These are phyloP conservation scores for Nannoperca australis DNA, from an alignment of 2,797 vertebrate genomes.

Conservation along the genomic window DNA sequence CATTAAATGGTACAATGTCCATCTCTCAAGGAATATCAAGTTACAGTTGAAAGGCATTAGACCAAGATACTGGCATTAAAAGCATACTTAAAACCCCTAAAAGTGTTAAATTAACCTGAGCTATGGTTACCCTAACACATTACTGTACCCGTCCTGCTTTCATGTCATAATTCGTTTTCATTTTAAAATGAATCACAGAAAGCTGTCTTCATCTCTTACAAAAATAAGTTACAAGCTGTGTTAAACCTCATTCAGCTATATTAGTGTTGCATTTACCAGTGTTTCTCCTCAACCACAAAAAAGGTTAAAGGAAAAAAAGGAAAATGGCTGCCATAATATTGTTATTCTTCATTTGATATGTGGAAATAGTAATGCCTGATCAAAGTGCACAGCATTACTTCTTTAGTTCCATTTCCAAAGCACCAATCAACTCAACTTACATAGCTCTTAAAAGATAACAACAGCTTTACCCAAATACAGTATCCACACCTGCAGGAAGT, in stretches of 20 bases:
- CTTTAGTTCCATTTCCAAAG: background rate
- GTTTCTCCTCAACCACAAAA: background rate
- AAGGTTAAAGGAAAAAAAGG: conserved; percentile 5
- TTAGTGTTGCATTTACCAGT: conserved; percentile 40
- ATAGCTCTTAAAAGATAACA: background rate
- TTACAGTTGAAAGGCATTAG: conserved; percentile 15
- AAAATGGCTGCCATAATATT: background rate
- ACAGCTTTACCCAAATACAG: conserved; percentile 13
- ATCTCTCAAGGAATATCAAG: conserved; percentile 45
- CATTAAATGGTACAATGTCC: background rate
- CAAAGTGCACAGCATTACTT: conserved; percentile 15
- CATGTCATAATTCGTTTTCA: conserved; percentile 13
- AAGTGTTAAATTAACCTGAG: conserved; percentile 48
- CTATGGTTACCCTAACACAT: conserved; percentile 17
- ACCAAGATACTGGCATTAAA: background rate
- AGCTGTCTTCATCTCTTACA: conserved; percentile 1
- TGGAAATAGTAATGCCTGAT: conserved; percentile 30
- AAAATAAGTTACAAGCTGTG: conserved; percentile 8
- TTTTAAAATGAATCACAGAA: background rate
- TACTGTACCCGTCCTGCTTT: conserved; percentile 10
- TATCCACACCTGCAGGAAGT: background rate
- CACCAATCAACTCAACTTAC: background rate
- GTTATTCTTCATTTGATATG: conserved; percentile 22
- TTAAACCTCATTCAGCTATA: conserved; percentile 27
- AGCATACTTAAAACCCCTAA: background rate